Percentiles rank a stretch among this genome's conserved stretches.
Evolutionary conservation across 2,113 vertebrate species (phyloP).

Genomic region (Gallinago jamesoni): DNA sequence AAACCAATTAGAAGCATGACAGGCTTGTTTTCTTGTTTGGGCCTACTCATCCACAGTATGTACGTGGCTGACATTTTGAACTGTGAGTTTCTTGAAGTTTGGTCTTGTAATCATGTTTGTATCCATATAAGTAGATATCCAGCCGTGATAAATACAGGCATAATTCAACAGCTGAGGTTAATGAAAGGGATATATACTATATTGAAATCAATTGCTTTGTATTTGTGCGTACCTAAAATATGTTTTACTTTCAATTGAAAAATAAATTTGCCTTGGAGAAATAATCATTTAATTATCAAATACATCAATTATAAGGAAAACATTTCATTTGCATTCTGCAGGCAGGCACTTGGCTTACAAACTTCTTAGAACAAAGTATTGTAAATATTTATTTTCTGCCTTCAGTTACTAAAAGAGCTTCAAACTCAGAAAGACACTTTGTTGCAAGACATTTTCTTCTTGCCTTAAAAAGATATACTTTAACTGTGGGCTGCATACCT

Average conservation of each 20-base stretch:
- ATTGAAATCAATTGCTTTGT: not conserved
- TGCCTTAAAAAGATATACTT: not conserved
- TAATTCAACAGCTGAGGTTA: not conserved
- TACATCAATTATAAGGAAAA: not conserved
- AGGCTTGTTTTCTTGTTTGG: not conserved
- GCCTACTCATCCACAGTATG: not conserved
- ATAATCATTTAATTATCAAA: not conserved
- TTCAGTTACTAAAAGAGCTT: not conserved
- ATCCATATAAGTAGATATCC: not conserved
- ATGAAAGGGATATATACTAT: not conserved
- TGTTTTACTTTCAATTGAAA: not conserved
- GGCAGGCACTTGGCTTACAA: not conserved
- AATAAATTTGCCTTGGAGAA: not conserved
- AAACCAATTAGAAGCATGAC: not conserved
- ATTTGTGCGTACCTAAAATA: not conserved
- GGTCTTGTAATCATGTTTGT: not conserved
- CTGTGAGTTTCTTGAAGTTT: not conserved
- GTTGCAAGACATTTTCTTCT: not conserved
- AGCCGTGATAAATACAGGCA: not conserved
- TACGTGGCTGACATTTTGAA: not conserved
- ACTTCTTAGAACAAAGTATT: not conserved
- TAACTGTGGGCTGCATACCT: not conserved
- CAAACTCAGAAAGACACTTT: not conserved
- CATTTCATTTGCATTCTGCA: not conserved
- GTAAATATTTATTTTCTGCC: not conserved